phyloP scores from a whole-genome alignment of 2,888 invertebrate genomes.

The Eugnorisma glareosa region DNA sequence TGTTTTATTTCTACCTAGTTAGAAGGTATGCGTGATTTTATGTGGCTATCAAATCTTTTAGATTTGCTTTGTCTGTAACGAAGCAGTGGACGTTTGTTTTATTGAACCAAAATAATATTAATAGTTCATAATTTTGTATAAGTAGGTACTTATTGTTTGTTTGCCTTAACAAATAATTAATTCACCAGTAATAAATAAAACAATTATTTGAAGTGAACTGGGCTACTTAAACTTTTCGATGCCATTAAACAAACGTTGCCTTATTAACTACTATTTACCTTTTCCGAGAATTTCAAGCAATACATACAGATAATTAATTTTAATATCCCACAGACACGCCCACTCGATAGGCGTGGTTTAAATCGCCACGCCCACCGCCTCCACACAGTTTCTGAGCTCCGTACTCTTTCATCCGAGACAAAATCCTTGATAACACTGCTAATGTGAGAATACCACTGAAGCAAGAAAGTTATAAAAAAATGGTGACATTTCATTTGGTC shows the following conservation, averaged over 20 bases:
- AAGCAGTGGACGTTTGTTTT: neutral
- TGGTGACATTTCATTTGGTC: constrained; percentile 65
- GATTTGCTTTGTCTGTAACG: neutral
- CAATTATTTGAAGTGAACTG: neutral
- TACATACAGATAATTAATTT: constrained; percentile 68
- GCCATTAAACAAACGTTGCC: neutral
- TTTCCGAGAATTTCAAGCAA: constrained; percentile 35
- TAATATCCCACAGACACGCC: constrained; percentile 80
- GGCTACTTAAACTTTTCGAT: neutral
- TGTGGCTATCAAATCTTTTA: neutral
- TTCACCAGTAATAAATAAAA: neutral
- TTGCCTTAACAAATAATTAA: neutral
- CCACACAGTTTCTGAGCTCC: constrained; percentile 75
- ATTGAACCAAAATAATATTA: no score
- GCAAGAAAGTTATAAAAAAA: constrained; percentile 68
- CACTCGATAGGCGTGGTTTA: constrained; percentile 80
- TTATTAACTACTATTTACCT: constrained; percentile 3
- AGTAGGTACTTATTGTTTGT: neutral
- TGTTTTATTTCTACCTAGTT: neutral
- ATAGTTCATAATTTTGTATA: neutral
- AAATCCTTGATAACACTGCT: constrained; percentile 81
- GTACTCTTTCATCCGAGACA: constrained; percentile 79
- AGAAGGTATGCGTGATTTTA: neutral
- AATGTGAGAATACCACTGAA: constrained; percentile 72
- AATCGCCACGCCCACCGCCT: constrained; percentile 85